A percentile compares a stretch with the other conserved stretches of the same genome.
These are phyloP conservation scores for Semaprochilodus insignis DNA, from an alignment of 2,797 vertebrate genomes.

Conservation along the genomic window DNA sequence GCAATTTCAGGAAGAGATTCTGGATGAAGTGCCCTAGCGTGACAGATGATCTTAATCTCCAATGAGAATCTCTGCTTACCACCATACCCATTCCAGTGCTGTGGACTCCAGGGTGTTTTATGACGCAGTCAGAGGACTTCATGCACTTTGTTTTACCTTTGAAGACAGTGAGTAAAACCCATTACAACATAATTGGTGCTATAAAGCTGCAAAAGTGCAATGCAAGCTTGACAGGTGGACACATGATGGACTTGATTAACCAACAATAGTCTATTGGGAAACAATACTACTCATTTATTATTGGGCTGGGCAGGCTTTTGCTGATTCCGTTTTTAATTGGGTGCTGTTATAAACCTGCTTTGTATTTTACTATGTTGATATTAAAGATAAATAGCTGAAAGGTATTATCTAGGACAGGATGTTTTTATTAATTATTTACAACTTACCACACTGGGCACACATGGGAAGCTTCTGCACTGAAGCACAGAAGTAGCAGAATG, in stretches of 20 bases:
- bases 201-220: background rate
- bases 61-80: slow-evolving; percentile 78
- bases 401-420: background rate
- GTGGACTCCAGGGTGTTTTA: slow-evolving; percentile 94
- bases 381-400: background rate
- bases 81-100: slow-evolving; percentile 98
- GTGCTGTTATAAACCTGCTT: background rate
- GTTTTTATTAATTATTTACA: too few species aligned
- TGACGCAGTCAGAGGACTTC: slow-evolving; percentile 98
- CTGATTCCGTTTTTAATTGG: background rate
- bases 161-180: slow-evolving; percentile 38
- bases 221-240: background rate
- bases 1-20: background rate
- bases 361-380: background rate
- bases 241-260: background rate
- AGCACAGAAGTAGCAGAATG: slow-evolving; percentile 97
- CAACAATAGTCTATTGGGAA: background rate
- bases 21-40: background rate
- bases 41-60: background rate
- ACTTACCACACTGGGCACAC: slow-evolving; percentile 98
- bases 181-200: background rate
- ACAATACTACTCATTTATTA: background rate
- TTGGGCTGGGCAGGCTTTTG: background rate
- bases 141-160: slow-evolving; percentile 99
- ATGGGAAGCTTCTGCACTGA: slow-evolving; percentile 94